Evolutionary conservation across 2,888 invertebrate species (phyloP).

Genomic region (Salticus scenicus): DNA sequence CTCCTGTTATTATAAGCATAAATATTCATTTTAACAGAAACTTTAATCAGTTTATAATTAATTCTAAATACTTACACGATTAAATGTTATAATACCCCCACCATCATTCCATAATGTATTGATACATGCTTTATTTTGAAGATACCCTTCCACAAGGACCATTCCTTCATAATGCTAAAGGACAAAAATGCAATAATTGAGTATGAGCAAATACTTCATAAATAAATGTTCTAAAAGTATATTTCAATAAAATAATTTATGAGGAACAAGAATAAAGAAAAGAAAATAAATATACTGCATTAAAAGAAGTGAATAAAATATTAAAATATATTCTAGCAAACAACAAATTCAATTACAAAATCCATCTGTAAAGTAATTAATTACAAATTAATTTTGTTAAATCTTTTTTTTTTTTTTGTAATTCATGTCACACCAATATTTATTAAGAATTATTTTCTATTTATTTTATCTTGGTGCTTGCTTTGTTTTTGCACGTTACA

Average conservation of each 20-base stretch:
- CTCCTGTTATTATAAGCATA: too few species aligned
- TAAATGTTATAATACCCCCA: constrained; percentile 54
- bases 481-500: too few species aligned
- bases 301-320: background rate
- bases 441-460: too few species aligned
- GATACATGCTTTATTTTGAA: constrained; percentile 9
- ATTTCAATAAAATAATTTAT: background rate
- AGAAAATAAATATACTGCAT: background rate
- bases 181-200: background rate
- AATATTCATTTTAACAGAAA: too few species aligned
- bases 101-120: constrained; percentile 47
- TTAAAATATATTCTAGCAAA: background rate
- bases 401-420: too few species aligned
- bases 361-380: too few species aligned
- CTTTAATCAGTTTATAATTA: too few species aligned
- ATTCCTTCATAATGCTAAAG: constrained; percentile 54
- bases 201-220: background rate
- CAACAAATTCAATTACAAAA: background rate
- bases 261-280: background rate
- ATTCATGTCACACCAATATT: too few species aligned
- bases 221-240: background rate
- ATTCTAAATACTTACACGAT: constrained; percentile 26
- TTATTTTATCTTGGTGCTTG: too few species aligned
- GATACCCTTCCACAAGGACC: constrained; percentile 51
- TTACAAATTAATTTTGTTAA: too few species aligned